These are phyloP conservation scores for Bombus cullumanus DNA, from an alignment of 1,140 invertebrate species.

Conservation along the genomic window DNA sequence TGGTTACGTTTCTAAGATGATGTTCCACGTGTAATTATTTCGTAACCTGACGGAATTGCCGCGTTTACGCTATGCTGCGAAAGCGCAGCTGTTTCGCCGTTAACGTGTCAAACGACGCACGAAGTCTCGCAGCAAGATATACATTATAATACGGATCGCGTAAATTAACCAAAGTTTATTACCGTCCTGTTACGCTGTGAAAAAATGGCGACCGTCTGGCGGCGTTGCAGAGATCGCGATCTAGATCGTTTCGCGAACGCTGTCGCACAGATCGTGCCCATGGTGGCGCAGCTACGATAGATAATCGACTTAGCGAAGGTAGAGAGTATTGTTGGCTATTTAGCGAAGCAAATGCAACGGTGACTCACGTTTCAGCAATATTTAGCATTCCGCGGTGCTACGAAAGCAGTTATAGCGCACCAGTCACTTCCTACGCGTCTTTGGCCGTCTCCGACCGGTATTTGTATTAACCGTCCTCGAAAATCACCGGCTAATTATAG, in stretches of 20 bases:
- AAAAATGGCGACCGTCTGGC: no score
- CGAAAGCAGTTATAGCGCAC: conserved; percentile 41
- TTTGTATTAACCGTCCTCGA: background rate
- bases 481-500: background rate
- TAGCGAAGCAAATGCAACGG: conserved; percentile 37
- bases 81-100: background rate
- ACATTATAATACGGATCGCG: background rate
- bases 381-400: conserved; percentile 72
- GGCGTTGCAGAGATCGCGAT: background rate
- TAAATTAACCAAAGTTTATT: conserved; percentile 37
- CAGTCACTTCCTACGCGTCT: conserved; percentile 58
- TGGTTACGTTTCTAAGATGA: conserved; percentile 11
- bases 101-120: background rate
- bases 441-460: background rate
- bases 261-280: background rate
- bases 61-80: background rate
- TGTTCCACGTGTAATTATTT: conserved; percentile 3
- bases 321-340: conserved; percentile 45
- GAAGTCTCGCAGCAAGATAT: background rate
- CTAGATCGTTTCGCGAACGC: conserved; percentile 23
- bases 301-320: conserved; percentile 63
- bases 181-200: no score
- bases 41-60: background rate
- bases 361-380: conserved; percentile 72
- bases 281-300: conserved; percentile 9